Conservation (phyloP, 2,797 vertebrate species). For the Trichosurus vulpecula region DNA sequence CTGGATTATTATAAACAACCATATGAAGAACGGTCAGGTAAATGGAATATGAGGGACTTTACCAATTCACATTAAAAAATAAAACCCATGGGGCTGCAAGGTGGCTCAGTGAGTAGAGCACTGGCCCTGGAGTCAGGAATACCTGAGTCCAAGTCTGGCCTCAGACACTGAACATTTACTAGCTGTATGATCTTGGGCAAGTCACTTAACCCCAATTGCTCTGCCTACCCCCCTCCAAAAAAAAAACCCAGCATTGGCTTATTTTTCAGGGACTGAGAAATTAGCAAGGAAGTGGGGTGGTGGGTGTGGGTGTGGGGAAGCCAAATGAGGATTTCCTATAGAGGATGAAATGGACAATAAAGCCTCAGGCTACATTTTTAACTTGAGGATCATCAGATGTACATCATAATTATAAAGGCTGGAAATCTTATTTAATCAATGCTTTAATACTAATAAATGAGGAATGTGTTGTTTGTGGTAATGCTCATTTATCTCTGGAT, state of each 20-base stretch:
- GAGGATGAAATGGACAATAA: not conserved
- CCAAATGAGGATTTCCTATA: constrained; percentile 25
- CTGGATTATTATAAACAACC: not conserved
- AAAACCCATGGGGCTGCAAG: too few species aligned
- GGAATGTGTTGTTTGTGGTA: not conserved
- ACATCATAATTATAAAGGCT: not conserved
- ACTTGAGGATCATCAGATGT: constrained; percentile 26
- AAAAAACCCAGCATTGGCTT: constrained; percentile 1
- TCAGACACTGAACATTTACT: too few species aligned
- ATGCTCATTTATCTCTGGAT: constrained; percentile 27
- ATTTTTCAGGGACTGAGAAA: constrained; percentile 23
- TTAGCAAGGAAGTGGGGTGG: constrained; percentile 34
- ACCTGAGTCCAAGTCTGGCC: too few species aligned
- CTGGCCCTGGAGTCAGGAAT: too few species aligned
- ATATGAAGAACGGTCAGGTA: constrained; percentile 11
- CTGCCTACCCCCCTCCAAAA: too few species aligned
- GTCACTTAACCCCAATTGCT: too few species aligned
- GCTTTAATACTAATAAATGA: not conserved
- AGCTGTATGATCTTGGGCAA: too few species aligned
- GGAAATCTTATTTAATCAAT: constrained; percentile 13
- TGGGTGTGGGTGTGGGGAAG: too few species aligned
- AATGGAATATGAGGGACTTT: not conserved
- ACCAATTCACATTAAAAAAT: constrained; percentile 30
- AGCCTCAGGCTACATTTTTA: not conserved
- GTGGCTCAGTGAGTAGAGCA: too few species aligned